Conservation (phyloP, 1,140 invertebrate genomes). For the Diorhabda sublineata region DNA sequence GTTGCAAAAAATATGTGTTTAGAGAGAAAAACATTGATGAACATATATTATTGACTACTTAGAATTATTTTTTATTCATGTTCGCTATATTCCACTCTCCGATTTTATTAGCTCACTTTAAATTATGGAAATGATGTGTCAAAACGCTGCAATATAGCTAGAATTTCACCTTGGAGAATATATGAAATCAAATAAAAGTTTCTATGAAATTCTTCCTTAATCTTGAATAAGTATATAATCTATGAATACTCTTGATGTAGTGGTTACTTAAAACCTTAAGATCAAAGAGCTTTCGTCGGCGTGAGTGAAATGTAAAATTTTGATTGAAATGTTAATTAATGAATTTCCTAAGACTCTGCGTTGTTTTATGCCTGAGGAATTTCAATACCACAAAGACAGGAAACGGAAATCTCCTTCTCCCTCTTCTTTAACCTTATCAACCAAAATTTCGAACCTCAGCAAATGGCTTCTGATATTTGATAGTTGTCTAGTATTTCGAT, state of each 20-base stretch:
- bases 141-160: too few species aligned
- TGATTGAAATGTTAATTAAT: conserved; percentile 3
- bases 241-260: background rate
- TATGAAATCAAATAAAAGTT: too few species aligned
- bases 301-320: conserved; percentile 1
- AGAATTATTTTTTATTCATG: too few species aligned
- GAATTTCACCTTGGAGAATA: too few species aligned
- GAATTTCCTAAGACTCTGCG: background rate
- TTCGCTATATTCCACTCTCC: too few species aligned
- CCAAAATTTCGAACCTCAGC: background rate
- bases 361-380: background rate
- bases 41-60: too few species aligned
- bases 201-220: too few species aligned
- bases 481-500: background rate
- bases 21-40: too few species aligned
- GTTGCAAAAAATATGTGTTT: too few species aligned
- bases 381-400: conserved; percentile 1
- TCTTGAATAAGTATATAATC: background rate
- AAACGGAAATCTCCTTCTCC: background rate
- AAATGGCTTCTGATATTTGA: background rate
- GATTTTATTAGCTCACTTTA: too few species aligned
- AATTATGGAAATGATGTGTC: too few species aligned
- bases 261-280: background rate
- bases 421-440: background rate
- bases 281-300: background rate